A percentile compares a stretch with the other conserved stretches of the same genome.
phyloP scores from a whole-genome alignment of 2,888 invertebrate species.

The Ditula angustiorana region DNA sequence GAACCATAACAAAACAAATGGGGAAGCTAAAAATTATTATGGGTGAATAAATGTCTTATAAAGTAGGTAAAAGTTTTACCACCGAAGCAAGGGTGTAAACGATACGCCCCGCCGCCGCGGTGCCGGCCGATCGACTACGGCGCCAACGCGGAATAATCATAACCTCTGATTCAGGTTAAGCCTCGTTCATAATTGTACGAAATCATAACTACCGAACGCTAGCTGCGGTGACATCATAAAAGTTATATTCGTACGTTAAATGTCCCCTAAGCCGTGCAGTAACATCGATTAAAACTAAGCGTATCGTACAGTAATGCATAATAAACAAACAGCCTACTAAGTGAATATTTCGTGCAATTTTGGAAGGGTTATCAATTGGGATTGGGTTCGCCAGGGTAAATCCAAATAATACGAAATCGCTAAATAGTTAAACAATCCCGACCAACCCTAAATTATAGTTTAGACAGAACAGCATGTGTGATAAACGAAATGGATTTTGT shows the following conservation, averaged over 20 bases:
- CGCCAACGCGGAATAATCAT: slow-evolving; percentile 62
- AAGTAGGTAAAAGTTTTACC: slow-evolving; percentile 51
- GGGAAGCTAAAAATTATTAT: neutral
- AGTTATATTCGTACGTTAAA: slow-evolving; percentile 4
- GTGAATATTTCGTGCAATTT: too few relatives aligned
- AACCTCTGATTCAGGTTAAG: slow-evolving; percentile 54
- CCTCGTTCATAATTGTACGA: slow-evolving; percentile 38
- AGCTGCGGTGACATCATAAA: neutral
- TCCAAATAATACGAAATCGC: too few relatives aligned
- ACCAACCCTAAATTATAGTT: too few relatives aligned
- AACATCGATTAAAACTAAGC: slow-evolving; percentile 1
- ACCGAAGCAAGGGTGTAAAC: slow-evolving; percentile 45
- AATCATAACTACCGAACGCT: neutral
- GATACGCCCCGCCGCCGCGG: slow-evolving; percentile 55
- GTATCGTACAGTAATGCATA: neutral
- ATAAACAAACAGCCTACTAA: too few relatives aligned
- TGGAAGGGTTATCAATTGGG: too few relatives aligned
- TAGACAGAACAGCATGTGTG: too few relatives aligned
- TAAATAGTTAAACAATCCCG: too few relatives aligned
- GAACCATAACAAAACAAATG: neutral
- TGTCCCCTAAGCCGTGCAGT: slow-evolving; percentile 50
- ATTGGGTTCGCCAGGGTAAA: too few relatives aligned
- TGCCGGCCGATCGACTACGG: slow-evolving; percentile 64
- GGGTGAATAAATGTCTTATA: slow-evolving; percentile 1
- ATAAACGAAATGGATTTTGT: too few relatives aligned